These are phyloP conservation scores for Apotomis betuletana DNA, from an alignment of 2,888 invertebrate genomes.

Conservation along the genomic window DNA sequence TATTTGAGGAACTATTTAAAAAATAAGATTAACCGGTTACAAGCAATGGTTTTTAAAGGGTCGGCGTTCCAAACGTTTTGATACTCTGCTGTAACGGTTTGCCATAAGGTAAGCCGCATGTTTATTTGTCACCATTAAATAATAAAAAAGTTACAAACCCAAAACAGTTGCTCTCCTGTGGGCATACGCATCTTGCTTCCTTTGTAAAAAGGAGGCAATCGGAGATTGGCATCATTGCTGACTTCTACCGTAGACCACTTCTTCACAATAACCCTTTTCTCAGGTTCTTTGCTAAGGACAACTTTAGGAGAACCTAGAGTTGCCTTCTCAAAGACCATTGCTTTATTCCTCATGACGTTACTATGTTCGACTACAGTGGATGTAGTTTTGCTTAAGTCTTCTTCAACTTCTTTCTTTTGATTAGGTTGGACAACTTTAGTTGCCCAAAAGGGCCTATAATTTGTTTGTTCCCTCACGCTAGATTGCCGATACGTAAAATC, in stretches of 20 bases:
- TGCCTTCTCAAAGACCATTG: slow-evolving; percentile 53
- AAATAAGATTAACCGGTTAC: too few relatives aligned
- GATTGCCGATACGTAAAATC: slow-evolving; percentile 68
- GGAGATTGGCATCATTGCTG: slow-evolving; percentile 60
- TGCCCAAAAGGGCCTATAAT: slow-evolving; percentile 69
- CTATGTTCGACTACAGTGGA: slow-evolving; percentile 48
- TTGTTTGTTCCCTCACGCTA: slow-evolving; percentile 62
- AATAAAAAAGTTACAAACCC: slow-evolving; percentile 63
- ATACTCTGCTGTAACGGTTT: too few relatives aligned
- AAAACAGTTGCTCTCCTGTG: slow-evolving; percentile 71
- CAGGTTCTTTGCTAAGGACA: slow-evolving; percentile 44
- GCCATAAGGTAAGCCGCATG: too few relatives aligned
- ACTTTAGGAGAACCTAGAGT: slow-evolving; percentile 55
- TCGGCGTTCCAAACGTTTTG: too few relatives aligned
- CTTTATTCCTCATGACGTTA: slow-evolving; percentile 53
- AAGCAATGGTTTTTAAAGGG: too few relatives aligned
- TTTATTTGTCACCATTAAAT: too few relatives aligned
- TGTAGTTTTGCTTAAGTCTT: slow-evolving; percentile 44
- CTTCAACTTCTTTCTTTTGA: slow-evolving; percentile 42
- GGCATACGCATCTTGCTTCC: slow-evolving; percentile 75
- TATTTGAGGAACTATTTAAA: too few relatives aligned
- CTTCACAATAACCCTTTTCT: slow-evolving; percentile 47
- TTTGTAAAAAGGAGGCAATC: slow-evolving; percentile 59
- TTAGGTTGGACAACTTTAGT: slow-evolving; percentile 58
- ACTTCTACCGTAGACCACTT: slow-evolving; percentile 57